Evolutionary conservation across 2,113 vertebrate species (phyloP), one percentile per base, ranked within the genome.

Genomic region (Cromileptes altivelis): DNA sequence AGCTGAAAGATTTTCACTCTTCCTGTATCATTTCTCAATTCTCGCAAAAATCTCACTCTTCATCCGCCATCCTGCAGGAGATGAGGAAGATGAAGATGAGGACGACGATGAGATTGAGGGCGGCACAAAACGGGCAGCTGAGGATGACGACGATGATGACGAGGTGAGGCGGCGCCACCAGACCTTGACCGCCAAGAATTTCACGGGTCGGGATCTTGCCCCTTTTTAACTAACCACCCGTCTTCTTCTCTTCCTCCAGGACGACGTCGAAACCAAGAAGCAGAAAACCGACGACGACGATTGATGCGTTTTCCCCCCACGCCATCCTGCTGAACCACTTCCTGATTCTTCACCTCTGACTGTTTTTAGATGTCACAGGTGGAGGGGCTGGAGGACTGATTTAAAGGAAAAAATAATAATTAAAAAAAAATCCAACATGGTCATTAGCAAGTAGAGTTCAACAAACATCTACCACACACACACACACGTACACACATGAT

Each of bases 211-310:
- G 6, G 0, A 1, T 6, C 17, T 40, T 15, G 0, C 12, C 21
- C 0, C 2, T 2, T 1, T 25, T 18, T 4, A 3, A 13, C 60
- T 49, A 3, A 68, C 80, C 17, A 1, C 12, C 3, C 6, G 4
- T 50, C 12, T 12, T 69, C 33, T 78, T 47, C 53, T 65, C 10
- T n/a, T 56, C 10, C 61, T 30, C 49, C 94, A 98, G 40, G 97
- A 99, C 0, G 97, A 99, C 5, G 96, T 98, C 0, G 97, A 98
- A 80, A 95, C 96, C 93, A 99, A 99, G 97, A 99, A 98, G 97
- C 97, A 97, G 96, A 99, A 99, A 96, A 97, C 96, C 0, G 97
- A 97, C 2, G 97, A 98, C 37, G 97, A 98, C 57, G 97, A 99
- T 95, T 98, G 97, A 96, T 95, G 95, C 67, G 89, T 70, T 87